A percentile compares a stretch with the other conserved stretches of the same genome.
Conservation (phyloP, 2,797 vertebrate species). For the Crypturellus tataupa region DNA sequence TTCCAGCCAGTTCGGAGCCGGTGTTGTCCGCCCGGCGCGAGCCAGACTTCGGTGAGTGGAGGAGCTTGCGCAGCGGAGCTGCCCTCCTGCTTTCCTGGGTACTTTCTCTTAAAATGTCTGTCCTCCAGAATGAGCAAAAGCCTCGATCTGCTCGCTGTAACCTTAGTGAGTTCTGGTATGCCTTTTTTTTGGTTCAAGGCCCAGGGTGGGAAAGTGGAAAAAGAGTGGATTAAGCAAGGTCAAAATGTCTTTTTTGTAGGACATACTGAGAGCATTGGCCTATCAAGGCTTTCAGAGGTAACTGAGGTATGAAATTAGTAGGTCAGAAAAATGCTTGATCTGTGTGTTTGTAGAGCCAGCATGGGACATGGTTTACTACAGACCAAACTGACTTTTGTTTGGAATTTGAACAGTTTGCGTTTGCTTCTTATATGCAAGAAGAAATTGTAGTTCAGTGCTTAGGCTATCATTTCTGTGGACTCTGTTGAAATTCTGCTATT, state of each 20-base stretch:
- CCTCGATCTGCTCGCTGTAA: not conserved
- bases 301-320: not conserved
- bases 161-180: not conserved
- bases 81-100: not conserved
- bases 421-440: not conserved
- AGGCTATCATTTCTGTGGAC: not conserved
- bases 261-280: not conserved
- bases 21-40: too few relatives aligned
- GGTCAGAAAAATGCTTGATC: not conserved
- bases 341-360: not conserved
- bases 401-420: not conserved
- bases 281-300: not conserved
- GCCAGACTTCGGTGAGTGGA: not conserved
- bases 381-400: not conserved
- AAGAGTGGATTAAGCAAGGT: not conserved
- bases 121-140: not conserved
- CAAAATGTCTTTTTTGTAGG: not conserved
- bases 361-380: not conserved
- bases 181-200: not conserved
- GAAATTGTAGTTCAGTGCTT: not conserved
- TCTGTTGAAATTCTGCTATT: not conserved
- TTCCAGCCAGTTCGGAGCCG: not conserved
- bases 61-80: not conserved
- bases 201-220: not conserved
- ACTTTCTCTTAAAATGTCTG: not conserved